phyloP scores from a whole-genome alignment of 2,113 vertebrate genomes.

The Alouatta palliata region DNA sequence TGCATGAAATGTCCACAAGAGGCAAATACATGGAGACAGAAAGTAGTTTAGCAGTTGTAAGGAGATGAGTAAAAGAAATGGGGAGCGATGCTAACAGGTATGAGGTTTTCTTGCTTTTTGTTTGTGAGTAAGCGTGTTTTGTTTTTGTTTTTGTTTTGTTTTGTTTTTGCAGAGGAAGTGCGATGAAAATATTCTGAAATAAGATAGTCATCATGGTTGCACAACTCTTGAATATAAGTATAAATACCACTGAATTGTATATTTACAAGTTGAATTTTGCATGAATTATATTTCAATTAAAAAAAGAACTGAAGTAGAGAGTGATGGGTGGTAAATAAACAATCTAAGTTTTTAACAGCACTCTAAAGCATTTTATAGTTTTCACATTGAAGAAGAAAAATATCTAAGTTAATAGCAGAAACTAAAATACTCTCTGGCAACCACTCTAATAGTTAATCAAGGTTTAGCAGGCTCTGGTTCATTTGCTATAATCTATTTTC shows the following conservation, averaged over 20 bases:
- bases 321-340: not conserved
- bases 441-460: not conserved
- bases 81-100: not conserved
- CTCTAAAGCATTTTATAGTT: not conserved
- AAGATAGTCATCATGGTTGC: not conserved
- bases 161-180: not conserved
- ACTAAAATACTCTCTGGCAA: not conserved
- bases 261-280: not conserved
- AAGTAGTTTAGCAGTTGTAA: not conserved
- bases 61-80: not conserved
- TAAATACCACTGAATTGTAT: not conserved
- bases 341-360: conserved; percentile 31
- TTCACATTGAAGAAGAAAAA: conserved; percentile 62
- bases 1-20: not conserved
- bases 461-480: conserved; percentile 24
- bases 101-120: too few relatives aligned
- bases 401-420: conserved; percentile 47
- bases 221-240: not conserved
- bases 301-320: not conserved
- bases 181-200: conserved; percentile 12
- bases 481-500: not conserved
- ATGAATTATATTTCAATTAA: not conserved
- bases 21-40: not conserved
- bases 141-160: not conserved
- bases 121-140: not conserved